Conservation (phyloP, 2,113 vertebrate genomes). For the Aptenodytes forsteri region DNA sequence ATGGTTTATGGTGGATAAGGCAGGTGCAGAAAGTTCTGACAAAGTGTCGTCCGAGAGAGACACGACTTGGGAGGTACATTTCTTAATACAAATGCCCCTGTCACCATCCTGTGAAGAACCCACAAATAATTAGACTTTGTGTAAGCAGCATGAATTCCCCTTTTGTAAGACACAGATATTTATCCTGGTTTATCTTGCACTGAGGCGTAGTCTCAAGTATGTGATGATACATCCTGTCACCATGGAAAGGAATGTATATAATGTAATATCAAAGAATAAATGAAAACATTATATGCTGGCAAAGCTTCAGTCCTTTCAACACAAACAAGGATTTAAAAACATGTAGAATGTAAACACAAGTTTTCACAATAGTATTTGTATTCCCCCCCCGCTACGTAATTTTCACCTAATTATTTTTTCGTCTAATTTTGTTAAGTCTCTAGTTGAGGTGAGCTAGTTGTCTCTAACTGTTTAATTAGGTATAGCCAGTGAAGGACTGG, state of each 20-base stretch:
- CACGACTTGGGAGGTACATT: fast-evolving
- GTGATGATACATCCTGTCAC: background rate
- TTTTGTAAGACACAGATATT: background rate
- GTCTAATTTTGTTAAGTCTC: background rate
- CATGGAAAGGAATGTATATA: background rate
- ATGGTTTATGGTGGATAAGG: background rate
- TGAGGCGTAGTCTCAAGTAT: background rate
- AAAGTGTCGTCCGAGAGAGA: background rate
- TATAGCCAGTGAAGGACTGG: background rate
- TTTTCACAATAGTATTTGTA: background rate
- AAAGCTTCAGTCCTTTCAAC: background rate
- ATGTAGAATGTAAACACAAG: background rate
- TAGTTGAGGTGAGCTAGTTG: background rate
- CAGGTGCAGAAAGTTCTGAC: background rate
- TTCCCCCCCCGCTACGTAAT: fast-evolving
- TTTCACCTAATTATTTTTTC: background rate
- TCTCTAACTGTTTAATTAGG: background rate
- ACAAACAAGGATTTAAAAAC: background rate
- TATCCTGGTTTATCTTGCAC: background rate
- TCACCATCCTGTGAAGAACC: background rate
- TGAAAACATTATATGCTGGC: background rate
- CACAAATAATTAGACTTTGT: background rate
- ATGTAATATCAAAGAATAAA: background rate
- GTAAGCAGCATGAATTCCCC: background rate
- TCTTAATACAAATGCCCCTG: background rate